Evolutionary conservation across 2,888 invertebrate species (phyloP).

Genomic region (Dryobota labecula): DNA sequence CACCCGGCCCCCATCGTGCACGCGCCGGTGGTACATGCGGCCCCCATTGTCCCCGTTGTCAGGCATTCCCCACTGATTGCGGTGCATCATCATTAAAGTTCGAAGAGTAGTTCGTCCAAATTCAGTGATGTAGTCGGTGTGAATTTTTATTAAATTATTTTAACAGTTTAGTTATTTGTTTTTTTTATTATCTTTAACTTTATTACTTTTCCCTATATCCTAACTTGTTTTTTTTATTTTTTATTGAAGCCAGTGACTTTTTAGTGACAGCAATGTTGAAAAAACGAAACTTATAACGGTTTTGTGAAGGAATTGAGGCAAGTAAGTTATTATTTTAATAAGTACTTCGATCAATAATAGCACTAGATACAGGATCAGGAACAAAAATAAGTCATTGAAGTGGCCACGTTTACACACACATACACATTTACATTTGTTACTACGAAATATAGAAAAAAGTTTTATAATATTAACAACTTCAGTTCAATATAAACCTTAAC

Average conservation of each 20-base stretch:
- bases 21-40: conserved; percentile 70
- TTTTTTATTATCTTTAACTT: neutral
- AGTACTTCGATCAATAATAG: too few relatives aligned
- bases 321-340: too few relatives aligned
- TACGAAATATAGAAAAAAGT: too few relatives aligned
- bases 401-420: too few relatives aligned
- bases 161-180: conserved; percentile 5
- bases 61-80: conserved; percentile 79
- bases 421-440: too few relatives aligned
- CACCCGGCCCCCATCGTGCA: conserved; percentile 75
- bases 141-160: conserved; percentile 55
- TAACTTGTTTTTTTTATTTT: too few relatives aligned
- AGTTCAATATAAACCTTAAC: too few relatives aligned
- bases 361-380: too few relatives aligned
- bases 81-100: conserved; percentile 82
- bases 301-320: neutral
- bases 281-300: neutral
- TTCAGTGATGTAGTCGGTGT: conserved; percentile 32
- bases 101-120: conserved; percentile 7
- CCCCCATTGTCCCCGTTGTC: conserved; percentile 78
- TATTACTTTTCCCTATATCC: too few relatives aligned
- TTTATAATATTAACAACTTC: too few relatives aligned
- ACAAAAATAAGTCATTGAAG: too few relatives aligned
- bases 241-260: neutral
- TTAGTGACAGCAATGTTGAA: neutral